These are phyloP conservation scores for Stegastes partitus DNA, from an alignment of 2,113 vertebrate genomes.

Conservation along the genomic window DNA sequence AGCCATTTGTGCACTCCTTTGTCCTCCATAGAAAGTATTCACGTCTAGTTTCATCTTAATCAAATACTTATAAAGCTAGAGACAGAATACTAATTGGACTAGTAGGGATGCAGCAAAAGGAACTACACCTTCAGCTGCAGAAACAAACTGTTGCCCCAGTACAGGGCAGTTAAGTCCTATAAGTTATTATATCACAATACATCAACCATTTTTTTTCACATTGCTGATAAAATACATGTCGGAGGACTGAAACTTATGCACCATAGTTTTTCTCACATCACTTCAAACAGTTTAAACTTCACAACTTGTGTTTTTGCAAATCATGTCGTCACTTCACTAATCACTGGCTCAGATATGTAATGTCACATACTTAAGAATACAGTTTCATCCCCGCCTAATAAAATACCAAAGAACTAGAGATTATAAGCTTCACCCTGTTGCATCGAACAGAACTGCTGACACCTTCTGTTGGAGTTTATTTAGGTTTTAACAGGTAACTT, in stretches of 20 bases:
- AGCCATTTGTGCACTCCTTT: conserved; percentile 22
- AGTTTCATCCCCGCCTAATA: conserved; percentile 14
- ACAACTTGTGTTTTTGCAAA: conserved; percentile 61
- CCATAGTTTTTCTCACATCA: conserved; percentile 63
- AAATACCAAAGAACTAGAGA: conserved; percentile 39
- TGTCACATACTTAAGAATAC: conserved; percentile 56
- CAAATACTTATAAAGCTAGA: conserved; percentile 52
- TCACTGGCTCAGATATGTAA: conserved; percentile 70
- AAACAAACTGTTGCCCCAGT: conserved; percentile 38
- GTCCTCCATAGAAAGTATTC: conserved; percentile 21
- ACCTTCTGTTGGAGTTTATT: conserved; percentile 22
- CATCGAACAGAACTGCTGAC: conserved; percentile 25
- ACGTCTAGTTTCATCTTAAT: conserved; percentile 29
- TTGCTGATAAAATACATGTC: conserved; percentile 67
- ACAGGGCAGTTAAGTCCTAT: conserved; percentile 51
- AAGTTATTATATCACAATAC: conserved; percentile 76
- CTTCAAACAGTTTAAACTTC: conserved; percentile 68
- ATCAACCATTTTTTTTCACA: conserved; percentile 73
- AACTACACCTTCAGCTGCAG: conserved; percentile 37
- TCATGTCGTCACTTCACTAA: conserved; percentile 67
- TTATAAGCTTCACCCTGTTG: conserved; percentile 27
- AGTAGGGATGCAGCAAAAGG: conserved; percentile 50
- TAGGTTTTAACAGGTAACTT: conserved; percentile 47
- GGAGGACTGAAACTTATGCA: conserved; percentile 50
- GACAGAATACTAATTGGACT: conserved; percentile 53